Evolutionary conservation across 2,797 vertebrate genomes (phyloP), one percentile per base, ranked within the genome.

Genomic region (Acipenser oxyrinchus): DNA sequence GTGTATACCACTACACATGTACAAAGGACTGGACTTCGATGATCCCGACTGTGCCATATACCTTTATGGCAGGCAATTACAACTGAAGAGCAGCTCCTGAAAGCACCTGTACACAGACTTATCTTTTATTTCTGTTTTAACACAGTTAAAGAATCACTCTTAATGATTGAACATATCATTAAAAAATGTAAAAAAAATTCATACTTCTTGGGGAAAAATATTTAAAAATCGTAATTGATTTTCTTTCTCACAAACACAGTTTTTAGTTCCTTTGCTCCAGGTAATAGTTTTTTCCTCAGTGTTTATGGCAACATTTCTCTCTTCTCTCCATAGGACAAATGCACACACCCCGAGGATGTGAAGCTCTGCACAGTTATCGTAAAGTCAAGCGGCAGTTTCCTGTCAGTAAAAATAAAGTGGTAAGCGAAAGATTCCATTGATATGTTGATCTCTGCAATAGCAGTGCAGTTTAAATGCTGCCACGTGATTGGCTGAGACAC

Each of bases 331-430:
- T 89, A 96, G 94, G 94, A 95, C 88, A 97, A 93, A 88, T 98
- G 93, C 83, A 93, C 94, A 83, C 94, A 98, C 85, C 94, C 95
- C 65, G 96, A 98, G 85, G 97, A 99, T 77, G 91, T 96, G 85
- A 95, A 92, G 86, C 87, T 99, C 82, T 98, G 96, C 87, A 92
- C 95, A 63, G 88, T 97, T 86, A 91, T 96, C 84, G 92, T 94
- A 82, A 98, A 96, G 87, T 93, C 95, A 85, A 97, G 96, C 74
- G 95, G 96, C 84, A 95, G 89, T 78, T 96, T 96, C 85, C 93
- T 78, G 86, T 91, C 86, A 95, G 94, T 85, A 98, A 96, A 86
- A 92, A 94, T 88, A 96, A 96, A 93, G 90, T 94, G 93, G 95
- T 99, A 84, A 85, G 85, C 93, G 74, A 64, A 66, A 48, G 58